phyloP scores from a whole-genome alignment of 2,888 invertebrate species.

The Plemyria rubiginata region DNA sequence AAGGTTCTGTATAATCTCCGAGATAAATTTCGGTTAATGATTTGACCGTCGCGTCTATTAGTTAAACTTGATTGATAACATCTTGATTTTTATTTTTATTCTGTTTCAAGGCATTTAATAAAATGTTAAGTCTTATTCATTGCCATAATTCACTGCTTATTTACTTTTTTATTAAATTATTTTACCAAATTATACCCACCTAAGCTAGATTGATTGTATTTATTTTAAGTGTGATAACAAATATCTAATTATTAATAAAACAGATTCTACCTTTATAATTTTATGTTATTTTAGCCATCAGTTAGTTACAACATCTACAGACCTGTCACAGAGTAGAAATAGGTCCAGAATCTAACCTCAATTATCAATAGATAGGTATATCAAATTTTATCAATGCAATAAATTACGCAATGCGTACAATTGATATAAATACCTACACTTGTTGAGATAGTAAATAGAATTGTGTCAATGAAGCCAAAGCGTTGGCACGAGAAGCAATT shows the following conservation, averaged over 20 bases:
- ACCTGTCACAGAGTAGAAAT: not conserved
- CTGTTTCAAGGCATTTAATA: not conserved
- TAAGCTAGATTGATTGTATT: too few species aligned
- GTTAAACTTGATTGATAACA: slow-evolving; percentile 23
- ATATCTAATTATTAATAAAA: too few species aligned
- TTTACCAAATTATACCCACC: not conserved
- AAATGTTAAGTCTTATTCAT: slow-evolving; percentile 1
- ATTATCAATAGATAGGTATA: slow-evolving; percentile 26
- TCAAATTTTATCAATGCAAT: slow-evolving; percentile 38
- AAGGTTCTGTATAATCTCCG: slow-evolving; percentile 29
- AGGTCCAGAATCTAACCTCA: slow-evolving; percentile 17
- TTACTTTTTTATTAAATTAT: not conserved
- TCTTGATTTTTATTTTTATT: slow-evolving; percentile 13
- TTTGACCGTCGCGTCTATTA: slow-evolving; percentile 2
- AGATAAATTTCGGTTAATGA: slow-evolving; percentile 19
- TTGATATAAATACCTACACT: slow-evolving; percentile 32
- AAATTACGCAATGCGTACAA: slow-evolving; percentile 55
- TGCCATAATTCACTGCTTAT: slow-evolving; percentile 3
- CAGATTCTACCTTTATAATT: too few species aligned
- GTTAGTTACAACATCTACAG: too few species aligned
- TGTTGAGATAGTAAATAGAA: slow-evolving; percentile 61
- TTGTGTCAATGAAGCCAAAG: slow-evolving; percentile 67
- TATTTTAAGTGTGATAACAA: too few species aligned
- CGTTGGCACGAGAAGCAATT: slow-evolving; percentile 62
- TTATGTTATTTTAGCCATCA: too few species aligned